Conservation (phyloP, 2,888 invertebrate species). For the Liodrosophila aerea region DNA sequence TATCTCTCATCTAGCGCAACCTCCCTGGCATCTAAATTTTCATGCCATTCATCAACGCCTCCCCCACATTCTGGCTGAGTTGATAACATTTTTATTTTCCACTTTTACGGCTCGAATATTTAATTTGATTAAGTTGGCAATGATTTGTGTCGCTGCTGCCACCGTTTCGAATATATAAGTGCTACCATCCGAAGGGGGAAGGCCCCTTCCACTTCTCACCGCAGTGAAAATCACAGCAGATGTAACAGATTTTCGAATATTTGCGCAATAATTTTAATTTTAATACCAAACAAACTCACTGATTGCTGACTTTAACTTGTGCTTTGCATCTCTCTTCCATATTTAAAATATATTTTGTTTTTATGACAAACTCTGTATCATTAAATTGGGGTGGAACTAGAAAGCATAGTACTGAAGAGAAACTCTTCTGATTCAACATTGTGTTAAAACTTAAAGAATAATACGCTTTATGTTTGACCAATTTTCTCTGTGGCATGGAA, state of each 20-base stretch:
- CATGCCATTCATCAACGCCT: constrained; percentile 58
- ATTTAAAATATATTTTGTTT: constrained; percentile 13
- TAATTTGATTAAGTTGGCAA: constrained; percentile 78
- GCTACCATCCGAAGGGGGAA: constrained; percentile 22
- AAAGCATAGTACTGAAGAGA: too few relatives aligned
- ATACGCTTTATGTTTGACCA: too few relatives aligned
- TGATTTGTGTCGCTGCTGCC: constrained; percentile 67
- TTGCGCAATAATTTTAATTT: constrained; percentile 40
- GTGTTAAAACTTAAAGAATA: too few relatives aligned
- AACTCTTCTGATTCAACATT: too few relatives aligned
- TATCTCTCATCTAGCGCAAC: background rate
- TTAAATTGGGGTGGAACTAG: too few relatives aligned
- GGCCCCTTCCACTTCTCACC: constrained; percentile 1
- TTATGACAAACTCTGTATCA: constrained; percentile 1
- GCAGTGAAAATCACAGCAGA: constrained; percentile 49
- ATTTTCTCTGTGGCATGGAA: too few relatives aligned
- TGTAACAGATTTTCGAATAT: constrained; percentile 25
- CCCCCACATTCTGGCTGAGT: constrained; percentile 6
- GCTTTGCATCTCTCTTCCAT: constrained; percentile 4
- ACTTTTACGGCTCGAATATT: constrained; percentile 75
- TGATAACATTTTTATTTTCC: constrained; percentile 70
- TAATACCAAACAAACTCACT: constrained; percentile 25
- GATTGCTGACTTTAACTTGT: constrained; percentile 11
- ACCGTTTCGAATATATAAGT: constrained; percentile 6
- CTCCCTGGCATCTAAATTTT: background rate